Conservation (phyloP, 2,888 invertebrate genomes). For the Falcaria lacertinaria region DNA sequence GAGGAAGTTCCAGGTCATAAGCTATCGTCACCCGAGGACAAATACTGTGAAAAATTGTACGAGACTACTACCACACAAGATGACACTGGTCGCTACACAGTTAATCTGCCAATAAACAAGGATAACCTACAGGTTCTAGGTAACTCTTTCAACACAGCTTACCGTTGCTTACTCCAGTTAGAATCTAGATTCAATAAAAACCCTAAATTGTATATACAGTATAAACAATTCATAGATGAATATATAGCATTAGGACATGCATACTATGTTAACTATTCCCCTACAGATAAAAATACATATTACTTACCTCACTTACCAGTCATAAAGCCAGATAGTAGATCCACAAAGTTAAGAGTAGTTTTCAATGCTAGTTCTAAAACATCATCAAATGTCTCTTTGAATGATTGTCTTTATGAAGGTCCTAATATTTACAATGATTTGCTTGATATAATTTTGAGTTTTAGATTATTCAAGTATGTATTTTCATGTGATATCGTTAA, state of each 20-base stretch:
- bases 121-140: constrained; percentile 5
- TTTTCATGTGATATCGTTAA: constrained; percentile 13
- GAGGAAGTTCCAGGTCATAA: constrained; percentile 4
- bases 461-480: constrained; percentile 11
- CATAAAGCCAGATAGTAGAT: constrained; percentile 7
- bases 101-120: constrained; percentile 7
- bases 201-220: constrained; percentile 4
- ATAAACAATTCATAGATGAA: constrained; percentile 12
- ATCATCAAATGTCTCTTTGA: constrained; percentile 11
- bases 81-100: constrained; percentile 2
- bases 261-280: constrained; percentile 8
- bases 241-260: constrained; percentile 14
- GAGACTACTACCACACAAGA: constrained; percentile 8
- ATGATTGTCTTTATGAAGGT: constrained; percentile 15
- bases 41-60: constrained; percentile 10
- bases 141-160: constrained; percentile 16
- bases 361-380: constrained; percentile 11
- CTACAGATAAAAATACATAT: background rate
- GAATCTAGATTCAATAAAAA: constrained; percentile 12
- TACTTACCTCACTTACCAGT: constrained; percentile 8
- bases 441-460: constrained; percentile 14
- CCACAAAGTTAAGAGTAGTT: constrained; percentile 5
- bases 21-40: constrained; percentile 5
- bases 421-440: constrained; percentile 15
- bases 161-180: constrained; percentile 10